Percentiles rank a stretch among this genome's conserved stretches.
phyloP scores from a whole-genome alignment of 2,888 invertebrate genomes.

The Chymomyza amoena region DNA sequence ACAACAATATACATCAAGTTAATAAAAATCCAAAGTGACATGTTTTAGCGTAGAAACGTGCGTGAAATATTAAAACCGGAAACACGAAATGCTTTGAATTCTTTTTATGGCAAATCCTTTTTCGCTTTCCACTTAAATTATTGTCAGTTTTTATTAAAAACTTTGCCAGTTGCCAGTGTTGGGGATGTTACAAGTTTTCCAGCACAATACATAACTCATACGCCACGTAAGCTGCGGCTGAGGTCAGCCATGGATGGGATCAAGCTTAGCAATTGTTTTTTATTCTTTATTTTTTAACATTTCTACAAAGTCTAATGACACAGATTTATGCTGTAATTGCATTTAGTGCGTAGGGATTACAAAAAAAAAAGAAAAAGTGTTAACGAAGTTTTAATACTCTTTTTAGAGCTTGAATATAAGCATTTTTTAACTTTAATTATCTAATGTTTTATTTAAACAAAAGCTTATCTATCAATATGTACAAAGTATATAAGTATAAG shows the following conservation, averaged over 20 bases:
- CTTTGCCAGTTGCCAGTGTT: background rate
- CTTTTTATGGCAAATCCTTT: conserved; percentile 23
- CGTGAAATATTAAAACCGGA: conserved; percentile 39
- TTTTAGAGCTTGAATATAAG: background rate
- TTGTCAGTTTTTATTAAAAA: conserved; percentile 35
- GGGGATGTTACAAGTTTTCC: background rate
- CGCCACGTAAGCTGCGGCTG: conserved; percentile 31
- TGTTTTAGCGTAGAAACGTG: conserved; percentile 61
- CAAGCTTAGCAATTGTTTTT: background rate
- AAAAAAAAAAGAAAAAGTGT: background rate
- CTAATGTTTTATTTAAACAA: no score
- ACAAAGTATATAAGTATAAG: no score
- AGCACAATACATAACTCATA: conserved; percentile 57
- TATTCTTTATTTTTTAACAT: background rate
- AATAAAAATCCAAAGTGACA: conserved; percentile 66
- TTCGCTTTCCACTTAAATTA: conserved; percentile 45
- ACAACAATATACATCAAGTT: conserved; percentile 45
- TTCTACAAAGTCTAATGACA: conserved; percentile 65
- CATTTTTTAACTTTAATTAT: no score
- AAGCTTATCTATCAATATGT: no score
- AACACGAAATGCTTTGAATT: conserved; percentile 23
- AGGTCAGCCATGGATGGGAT: background rate
- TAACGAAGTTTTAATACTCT: conserved; percentile 49
- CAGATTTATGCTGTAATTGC: conserved; percentile 69
- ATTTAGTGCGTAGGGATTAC: conserved; percentile 43